Base-by-base conservation (phyloP, 2,888 invertebrate genomes). In the Escarpia spicata region DNA sequence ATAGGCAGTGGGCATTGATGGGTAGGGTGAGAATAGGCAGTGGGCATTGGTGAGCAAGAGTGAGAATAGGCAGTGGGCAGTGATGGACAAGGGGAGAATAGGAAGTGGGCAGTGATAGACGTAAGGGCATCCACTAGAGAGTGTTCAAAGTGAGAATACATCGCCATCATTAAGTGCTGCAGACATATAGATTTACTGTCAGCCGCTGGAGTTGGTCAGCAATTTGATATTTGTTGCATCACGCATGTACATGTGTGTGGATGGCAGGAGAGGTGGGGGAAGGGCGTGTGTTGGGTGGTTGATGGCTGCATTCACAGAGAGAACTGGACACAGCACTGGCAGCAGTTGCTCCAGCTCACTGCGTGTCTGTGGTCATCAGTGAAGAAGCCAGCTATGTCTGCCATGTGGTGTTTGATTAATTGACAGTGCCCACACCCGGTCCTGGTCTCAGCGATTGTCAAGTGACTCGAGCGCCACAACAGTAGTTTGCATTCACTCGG, bases 161-260 rank as follows among this genome's bases (percentile, higher is more conserved):
- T 0, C 19, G n/a, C 75, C 19, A 75, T 75, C n/a, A 75, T 75
- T 75, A 75, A 75, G n/a, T 75, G 26, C 75, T 75, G 75, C 75
- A 75, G 75, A 75, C 75, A 75, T 75, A 75, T 75, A 75, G 75
- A 75, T 75, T 75, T 75, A 75, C 75, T 75, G 75, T 75, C 75
- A 75, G 6, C 75, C 26, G 19, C 3, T 26, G 75, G 75, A 75
- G n/a, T 15, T 75, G 75, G 75, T 75, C 75, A 75, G 75, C 19
- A 75, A 75, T 75, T 75, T 75, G 75, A 26, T 26, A 75, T 75
- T 75, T 75, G 75, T 75, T 75, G 26, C 26, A 75, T 75, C 75
- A 75, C 6, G 26, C 19, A 6, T 75, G 6, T 75, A 75, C 75
- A 75, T 75, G 19, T 75, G n/a, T 26, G n/a, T n/a, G 19, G 75